Percentiles rank a stretch among this genome's conserved stretches.
Evolutionary conservation across 1,140 invertebrate genomes (phyloP).

Genomic region (Ditylenchus dipsaci): DNA sequence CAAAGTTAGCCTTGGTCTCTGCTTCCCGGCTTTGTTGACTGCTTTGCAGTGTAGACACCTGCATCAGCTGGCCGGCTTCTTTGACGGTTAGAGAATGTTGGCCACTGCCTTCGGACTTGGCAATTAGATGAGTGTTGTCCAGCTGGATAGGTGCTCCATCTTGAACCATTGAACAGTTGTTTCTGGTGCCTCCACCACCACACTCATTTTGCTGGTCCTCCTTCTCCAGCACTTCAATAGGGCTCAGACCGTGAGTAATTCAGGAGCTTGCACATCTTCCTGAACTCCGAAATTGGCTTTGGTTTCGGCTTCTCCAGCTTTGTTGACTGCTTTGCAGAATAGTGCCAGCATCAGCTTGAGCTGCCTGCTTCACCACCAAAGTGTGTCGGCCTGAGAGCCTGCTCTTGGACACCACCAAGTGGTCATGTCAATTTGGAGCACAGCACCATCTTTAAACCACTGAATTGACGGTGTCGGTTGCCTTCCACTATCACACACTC

Average conservation of each 20-base stretch:
- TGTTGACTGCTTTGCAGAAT: constrained; percentile 30
- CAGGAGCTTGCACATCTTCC: constrained; percentile 34
- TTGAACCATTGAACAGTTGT: constrained; percentile 59
- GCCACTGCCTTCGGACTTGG: constrained; percentile 54
- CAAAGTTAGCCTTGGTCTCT: constrained; percentile 40
- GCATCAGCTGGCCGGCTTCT: constrained; percentile 42
- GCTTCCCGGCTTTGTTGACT: constrained; percentile 41
- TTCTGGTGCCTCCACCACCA: constrained; percentile 56
- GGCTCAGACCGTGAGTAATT: constrained; percentile 51
- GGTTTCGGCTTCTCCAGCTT: constrained; percentile 16
- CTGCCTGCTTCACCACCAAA: constrained; percentile 30
- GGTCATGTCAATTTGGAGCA: constrained; percentile 53
- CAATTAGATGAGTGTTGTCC: constrained; percentile 43
- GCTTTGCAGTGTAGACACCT: constrained; percentile 48
- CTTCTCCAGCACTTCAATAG: constrained; percentile 47
- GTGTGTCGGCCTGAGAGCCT: constrained; percentile 32
- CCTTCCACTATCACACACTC: constrained; percentile 71
- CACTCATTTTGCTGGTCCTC: too few species aligned
- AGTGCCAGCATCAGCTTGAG: constrained; percentile 32
- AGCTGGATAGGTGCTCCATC: constrained; percentile 65
- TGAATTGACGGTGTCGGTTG: constrained; percentile 74
- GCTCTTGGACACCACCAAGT: constrained; percentile 57
- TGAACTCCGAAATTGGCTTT: constrained; percentile 21
- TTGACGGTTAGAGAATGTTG: constrained; percentile 59
- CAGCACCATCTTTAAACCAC: constrained; percentile 63